Evolutionary conservation across 2,888 invertebrate genomes (phyloP).

Genomic region (Pammene fasciana): DNA sequence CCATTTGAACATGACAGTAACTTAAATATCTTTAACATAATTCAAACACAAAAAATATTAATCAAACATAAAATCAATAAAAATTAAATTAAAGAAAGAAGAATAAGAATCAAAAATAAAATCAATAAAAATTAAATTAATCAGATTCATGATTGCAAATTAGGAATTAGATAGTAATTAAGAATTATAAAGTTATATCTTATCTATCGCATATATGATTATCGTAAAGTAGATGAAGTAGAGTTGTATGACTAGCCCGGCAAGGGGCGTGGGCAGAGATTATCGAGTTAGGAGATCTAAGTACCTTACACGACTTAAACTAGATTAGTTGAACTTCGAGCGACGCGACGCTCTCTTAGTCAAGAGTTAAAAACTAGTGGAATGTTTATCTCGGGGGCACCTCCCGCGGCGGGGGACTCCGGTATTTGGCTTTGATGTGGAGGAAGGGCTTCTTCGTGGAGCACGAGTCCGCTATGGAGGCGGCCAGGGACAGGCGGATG

Average conservation of each 20-base stretch:
- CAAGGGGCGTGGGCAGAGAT: conserved; percentile 54
- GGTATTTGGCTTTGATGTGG: conserved; percentile 89
- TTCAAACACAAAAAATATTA: conserved; percentile 46
- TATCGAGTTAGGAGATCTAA: conserved; percentile 70
- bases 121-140: conserved; percentile 49
- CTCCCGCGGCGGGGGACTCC: conserved; percentile 86
- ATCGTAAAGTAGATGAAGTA: conserved; percentile 39
- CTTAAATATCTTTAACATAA: conserved; percentile 41
- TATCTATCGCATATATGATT: conserved; percentile 20
- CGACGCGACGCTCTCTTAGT: conserved; percentile 38
- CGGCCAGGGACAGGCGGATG: conserved; percentile 72
- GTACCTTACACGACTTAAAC: conserved; percentile 56
- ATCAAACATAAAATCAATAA: conserved; percentile 48
- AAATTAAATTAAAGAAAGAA: conserved; percentile 47
- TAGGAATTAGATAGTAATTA: conserved; percentile 41
- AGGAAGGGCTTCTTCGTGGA: conserved; percentile 82
- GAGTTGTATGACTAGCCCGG: conserved; percentile 68
- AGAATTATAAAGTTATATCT: conserved; percentile 45
- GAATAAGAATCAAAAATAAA: conserved; percentile 47
- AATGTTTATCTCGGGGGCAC: conserved; percentile 84
- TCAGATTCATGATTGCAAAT: conserved; percentile 58
- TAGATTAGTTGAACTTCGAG: conserved; percentile 35
- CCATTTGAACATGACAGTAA: conserved; percentile 42
- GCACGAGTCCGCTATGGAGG: conserved; percentile 66
- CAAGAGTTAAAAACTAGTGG: conserved; percentile 65